Percentiles rank a stretch among this genome's conserved stretches.
These are phyloP conservation scores for Laothoe populi DNA, from an alignment of 2,888 invertebrate genomes.

Conservation along the genomic window DNA sequence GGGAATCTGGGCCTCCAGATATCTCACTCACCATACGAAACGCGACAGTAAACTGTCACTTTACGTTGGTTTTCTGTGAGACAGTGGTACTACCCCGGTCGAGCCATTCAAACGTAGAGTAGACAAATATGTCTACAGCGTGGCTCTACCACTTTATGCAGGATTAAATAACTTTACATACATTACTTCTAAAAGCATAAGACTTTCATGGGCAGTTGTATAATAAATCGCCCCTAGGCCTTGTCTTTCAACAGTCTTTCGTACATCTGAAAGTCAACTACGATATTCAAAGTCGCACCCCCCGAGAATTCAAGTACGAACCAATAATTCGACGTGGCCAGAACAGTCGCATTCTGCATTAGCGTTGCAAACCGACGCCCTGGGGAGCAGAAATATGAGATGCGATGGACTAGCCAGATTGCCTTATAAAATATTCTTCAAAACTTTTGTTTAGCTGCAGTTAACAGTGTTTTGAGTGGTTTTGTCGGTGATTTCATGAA, in stretches of 20 bases:
- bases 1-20: too few species aligned
- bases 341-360: constrained; percentile 27
- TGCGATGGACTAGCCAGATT: constrained; percentile 10
- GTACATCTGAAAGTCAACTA: background rate
- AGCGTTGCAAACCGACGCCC: constrained; percentile 11
- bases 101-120: too few species aligned
- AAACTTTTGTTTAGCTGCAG: constrained; percentile 1
- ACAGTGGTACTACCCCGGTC: too few species aligned
- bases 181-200: too few species aligned
- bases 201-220: too few species aligned
- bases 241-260: background rate
- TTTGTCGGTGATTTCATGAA: constrained; percentile 9
- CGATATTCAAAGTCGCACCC: background rate
- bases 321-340: constrained; percentile 31
- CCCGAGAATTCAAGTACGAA: constrained; percentile 4
- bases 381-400: constrained; percentile 17
- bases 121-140: too few species aligned
- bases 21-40: too few species aligned
- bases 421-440: constrained; percentile 18
- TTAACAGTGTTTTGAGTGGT: constrained; percentile 3
- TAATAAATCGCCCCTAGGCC: too few species aligned
- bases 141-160: too few species aligned
- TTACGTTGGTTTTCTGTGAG: too few species aligned
- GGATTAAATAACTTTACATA: too few species aligned
- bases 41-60: too few species aligned